Evolutionary conservation across 1,140 invertebrate genomes (phyloP).

Genomic region (Sitobion miscanthi): DNA sequence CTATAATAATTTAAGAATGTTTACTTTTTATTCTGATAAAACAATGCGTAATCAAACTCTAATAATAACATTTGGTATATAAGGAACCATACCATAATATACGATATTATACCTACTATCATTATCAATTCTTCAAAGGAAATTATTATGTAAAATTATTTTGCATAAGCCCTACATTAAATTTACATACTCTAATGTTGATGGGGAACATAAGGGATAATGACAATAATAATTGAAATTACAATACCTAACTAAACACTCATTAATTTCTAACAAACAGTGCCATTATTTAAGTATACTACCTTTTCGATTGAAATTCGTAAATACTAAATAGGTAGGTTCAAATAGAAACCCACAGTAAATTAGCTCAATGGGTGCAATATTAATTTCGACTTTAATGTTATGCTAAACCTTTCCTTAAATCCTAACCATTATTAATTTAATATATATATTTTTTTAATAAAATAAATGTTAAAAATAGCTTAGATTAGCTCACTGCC

Average conservation of each 20-base stretch:
- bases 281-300: background rate
- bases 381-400: background rate
- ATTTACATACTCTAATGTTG: background rate
- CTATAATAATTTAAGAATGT: background rate
- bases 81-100: background rate
- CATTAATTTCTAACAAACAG: background rate
- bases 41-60: background rate
- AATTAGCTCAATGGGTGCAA: background rate
- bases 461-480: background rate
- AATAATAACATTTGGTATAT: background rate
- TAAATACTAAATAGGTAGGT: background rate
- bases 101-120: background rate
- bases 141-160: background rate
- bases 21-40: background rate
- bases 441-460: background rate
- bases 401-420: background rate
- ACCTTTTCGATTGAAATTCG: background rate
- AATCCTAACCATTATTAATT: background rate
- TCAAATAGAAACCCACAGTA: background rate
- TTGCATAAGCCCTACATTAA: background rate
- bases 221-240: background rate
- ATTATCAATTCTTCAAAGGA: background rate
- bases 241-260: background rate
- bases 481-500: background rate
- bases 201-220: background rate